Percentiles rank a stretch among this genome's conserved stretches.
Conservation (phyloP, 92 coral and sea anemone genomes). For the Zoanthus gigantus region DNA sequence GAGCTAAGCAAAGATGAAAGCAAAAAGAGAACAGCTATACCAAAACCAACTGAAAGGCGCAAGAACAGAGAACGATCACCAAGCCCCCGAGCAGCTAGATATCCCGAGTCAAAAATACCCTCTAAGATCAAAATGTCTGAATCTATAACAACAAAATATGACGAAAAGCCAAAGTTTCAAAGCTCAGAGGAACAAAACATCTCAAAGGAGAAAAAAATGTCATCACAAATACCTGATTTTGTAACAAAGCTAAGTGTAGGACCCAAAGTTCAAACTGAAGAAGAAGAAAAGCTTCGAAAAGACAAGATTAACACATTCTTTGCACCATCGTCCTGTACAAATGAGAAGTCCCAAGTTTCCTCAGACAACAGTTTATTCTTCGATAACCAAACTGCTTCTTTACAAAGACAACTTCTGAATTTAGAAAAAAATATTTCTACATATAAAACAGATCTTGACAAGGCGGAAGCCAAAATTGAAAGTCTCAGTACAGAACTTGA, state of each 20-base stretch:
- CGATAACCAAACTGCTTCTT: conserved; percentile 73
- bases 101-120: conserved; percentile 1
- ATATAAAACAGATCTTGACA: conserved; percentile 78
- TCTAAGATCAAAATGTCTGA: conserved; percentile 7
- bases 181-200: background rate
- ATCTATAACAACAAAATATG: background rate
- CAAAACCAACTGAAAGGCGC: conserved; percentile 42
- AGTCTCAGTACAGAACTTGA: conserved; percentile 45
- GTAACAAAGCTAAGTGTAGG: too few species aligned
- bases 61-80: conserved; percentile 44
- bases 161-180: background rate
- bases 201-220: too few species aligned
- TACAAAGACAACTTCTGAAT: conserved; percentile 73
- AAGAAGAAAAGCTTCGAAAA: too few species aligned
- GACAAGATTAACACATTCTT: background rate
- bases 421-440: conserved; percentile 74
- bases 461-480: conserved; percentile 66
- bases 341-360: conserved; percentile 6
- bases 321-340: background rate
- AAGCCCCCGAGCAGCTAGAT: conserved; percentile 2
- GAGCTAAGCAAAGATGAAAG: conserved; percentile 12
- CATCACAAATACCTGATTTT: too few species aligned
- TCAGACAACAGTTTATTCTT: conserved; percentile 62
- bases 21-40: conserved; percentile 30
- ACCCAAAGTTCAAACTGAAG: too few species aligned